Evolutionary conservation across 2,797 vertebrate genomes (phyloP).

Genomic region (Onychomys leucogaster): DNA sequence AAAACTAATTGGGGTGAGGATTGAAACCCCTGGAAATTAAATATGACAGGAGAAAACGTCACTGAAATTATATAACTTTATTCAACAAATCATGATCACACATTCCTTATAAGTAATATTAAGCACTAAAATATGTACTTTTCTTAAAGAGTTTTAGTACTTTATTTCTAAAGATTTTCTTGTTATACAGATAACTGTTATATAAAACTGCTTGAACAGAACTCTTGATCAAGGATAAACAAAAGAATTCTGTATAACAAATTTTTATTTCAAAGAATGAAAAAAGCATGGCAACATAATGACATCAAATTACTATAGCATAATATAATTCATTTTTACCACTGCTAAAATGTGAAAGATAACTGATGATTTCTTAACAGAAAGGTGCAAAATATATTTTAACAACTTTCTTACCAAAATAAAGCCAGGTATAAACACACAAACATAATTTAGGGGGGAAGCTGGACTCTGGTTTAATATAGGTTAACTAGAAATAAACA

Average conservation of each 20-base stretch:
- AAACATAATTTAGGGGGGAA: neutral
- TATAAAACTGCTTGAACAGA: slow-evolving; percentile 26
- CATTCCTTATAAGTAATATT: neutral
- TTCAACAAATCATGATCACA: neutral
- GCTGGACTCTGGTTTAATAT: neutral
- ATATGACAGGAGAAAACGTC: neutral
- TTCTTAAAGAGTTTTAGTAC: neutral
- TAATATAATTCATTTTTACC: slow-evolving; percentile 43
- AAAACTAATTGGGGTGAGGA: neutral
- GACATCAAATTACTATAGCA: slow-evolving; percentile 16
- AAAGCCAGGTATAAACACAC: neutral
- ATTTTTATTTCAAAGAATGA: slow-evolving; percentile 27
- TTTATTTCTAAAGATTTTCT: slow-evolving; percentile 30
- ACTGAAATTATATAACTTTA: neutral
- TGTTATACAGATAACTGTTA: neutral
- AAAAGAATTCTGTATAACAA: neutral
- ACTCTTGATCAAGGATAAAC: neutral
- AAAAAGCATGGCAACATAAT: neutral
- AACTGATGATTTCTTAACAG: neutral
- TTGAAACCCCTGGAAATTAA: neutral
- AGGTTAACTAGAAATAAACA: neutral
- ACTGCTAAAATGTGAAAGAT: slow-evolving; percentile 7
- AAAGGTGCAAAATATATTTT: neutral
- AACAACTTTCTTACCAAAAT: slow-evolving; percentile 36
- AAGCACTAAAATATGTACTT: neutral